Evolutionary conservation across 1,140 invertebrate species (phyloP).

Genomic region (Chrysomallon squamiferum): DNA sequence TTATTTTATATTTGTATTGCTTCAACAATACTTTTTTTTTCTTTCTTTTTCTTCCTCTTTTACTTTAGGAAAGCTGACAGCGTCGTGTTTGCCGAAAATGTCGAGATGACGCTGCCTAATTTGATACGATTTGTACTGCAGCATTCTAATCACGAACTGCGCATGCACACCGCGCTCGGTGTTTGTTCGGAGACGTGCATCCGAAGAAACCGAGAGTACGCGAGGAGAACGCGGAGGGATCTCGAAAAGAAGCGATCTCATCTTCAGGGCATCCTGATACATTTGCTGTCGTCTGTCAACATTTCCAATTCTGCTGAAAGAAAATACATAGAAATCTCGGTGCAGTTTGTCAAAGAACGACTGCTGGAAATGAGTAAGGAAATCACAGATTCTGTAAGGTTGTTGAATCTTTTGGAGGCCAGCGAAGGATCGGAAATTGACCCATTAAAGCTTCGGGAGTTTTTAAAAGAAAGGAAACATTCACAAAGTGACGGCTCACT

Average conservation of each 20-base stretch:
- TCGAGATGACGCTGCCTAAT: conserved; percentile 73
- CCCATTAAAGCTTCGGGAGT: no score
- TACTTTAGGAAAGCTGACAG: conserved; percentile 75
- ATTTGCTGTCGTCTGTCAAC: no score
- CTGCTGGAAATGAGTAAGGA: no score
- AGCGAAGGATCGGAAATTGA: no score
- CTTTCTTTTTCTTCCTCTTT: background rate
- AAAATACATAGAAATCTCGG: no score
- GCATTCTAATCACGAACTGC: conserved; percentile 35
- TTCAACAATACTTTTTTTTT: background rate
- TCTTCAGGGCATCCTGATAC: background rate
- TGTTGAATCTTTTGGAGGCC: no score
- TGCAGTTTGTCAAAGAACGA: no score
- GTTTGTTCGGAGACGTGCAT: conserved; percentile 37
- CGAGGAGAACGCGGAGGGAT: background rate
- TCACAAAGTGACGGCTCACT: no score
- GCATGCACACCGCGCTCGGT: conserved; percentile 31
- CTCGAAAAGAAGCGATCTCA: conserved; percentile 4
- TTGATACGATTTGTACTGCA: conserved; percentile 75
- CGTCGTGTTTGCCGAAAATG: conserved; percentile 71
- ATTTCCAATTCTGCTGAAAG: no score
- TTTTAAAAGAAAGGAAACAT: no score
- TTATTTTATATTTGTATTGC: background rate
- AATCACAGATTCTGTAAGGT: no score
- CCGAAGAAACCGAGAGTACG: conserved; percentile 25